Base-by-base conservation (phyloP, 2,797 vertebrate genomes). In the Microctenopoma steveboyesi region DNA sequence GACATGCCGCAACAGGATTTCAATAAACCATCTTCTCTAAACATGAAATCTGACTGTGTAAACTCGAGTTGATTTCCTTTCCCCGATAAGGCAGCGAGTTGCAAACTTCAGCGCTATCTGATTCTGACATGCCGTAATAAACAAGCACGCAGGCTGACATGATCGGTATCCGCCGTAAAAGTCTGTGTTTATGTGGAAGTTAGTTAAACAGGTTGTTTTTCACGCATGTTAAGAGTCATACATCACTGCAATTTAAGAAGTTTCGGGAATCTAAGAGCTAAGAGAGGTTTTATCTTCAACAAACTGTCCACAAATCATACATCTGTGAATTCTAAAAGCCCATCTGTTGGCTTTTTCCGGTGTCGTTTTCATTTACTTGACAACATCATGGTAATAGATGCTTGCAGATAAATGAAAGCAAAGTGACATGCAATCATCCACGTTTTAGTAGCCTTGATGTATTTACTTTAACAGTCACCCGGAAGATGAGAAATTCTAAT, bases 361-460 rank as follows among this genome's bases (percentile, higher is more conserved):
- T 25, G 69, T 79, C 39, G 69, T 75, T 86, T 82, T 78, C 82
- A 66, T 71, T 59, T 64, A 81, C 71, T 82, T 79, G 85, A 85
- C 86, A 79, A 82, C 74, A 60, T 63, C 74, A 83, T 51, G 72
- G 84, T 88, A 84, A 89, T 86, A 68, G 86, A 86, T 69, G 86
- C 76, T 73, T 55, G 33, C 75, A 74, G 82, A 89, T 88, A 91
- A 91, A 90, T 79, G 88, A 85, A 81, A 67, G 82, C 79, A 86
- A 89, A 89, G 84, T 82, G 89, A 81, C 87, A 82, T 15, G 86
- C 86, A 88, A 91, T 91, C 88, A 88, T 82, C 78, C 80, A 61
- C 56, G 48, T 87, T 89, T 90, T 83, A 86, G 82, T 45, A 54
- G 82, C 88, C 79, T 74, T 84, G 84, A 87, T 86, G 83, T 72